Evolutionary conservation across 2,113 vertebrate species (phyloP), one percentile per base, ranked within the genome.

Genomic region (Clarias macrocephalus): DNA sequence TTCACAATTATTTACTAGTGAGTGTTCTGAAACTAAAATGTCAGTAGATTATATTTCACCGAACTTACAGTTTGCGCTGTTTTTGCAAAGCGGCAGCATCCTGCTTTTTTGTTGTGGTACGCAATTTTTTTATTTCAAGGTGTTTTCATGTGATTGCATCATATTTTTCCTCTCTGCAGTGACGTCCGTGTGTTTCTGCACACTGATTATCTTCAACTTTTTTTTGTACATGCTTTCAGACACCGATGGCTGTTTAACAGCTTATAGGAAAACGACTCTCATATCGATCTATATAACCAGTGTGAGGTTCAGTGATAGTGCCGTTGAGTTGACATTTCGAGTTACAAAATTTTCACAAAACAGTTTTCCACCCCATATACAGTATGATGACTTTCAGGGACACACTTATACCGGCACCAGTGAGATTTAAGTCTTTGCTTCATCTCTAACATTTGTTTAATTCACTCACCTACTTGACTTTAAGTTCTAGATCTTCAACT

Each of bases 101-200:
- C 62, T 66, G 42, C 42, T 88, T 77, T 48, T 75, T 88, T 81
- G 57, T 62, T 84, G 77, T 82, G 68, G 86, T 37, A 54, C 82
- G 48, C 59, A n/a, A 13, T 83, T 60, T 48, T 82, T 28, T 30
- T 23, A 12, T 85, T 57, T 85, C n/a, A 62, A 23, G 37, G 52
- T 48, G 30, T 88, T 88, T 88, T 84, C 80, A 85, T 15, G 16
- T 18, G 28, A 65, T 86, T 88, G 84, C 88, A 88, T 88, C 83
- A 86, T 73, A 18, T 66, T 76, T 85, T 88, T 11, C 52, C 42
- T 19, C 33, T 52, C 81, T 88, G 77, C 42, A 68, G 52, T 88
- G 11, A 70, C 59, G 65, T 65, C 87, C 75, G 48, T 82, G 86
- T 89, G 66, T 84, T 80, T 88, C 73, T 88, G 54, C 25, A 21